phyloP scores from a whole-genome alignment of 2,888 invertebrate species.

The Maniola hyperantus region DNA sequence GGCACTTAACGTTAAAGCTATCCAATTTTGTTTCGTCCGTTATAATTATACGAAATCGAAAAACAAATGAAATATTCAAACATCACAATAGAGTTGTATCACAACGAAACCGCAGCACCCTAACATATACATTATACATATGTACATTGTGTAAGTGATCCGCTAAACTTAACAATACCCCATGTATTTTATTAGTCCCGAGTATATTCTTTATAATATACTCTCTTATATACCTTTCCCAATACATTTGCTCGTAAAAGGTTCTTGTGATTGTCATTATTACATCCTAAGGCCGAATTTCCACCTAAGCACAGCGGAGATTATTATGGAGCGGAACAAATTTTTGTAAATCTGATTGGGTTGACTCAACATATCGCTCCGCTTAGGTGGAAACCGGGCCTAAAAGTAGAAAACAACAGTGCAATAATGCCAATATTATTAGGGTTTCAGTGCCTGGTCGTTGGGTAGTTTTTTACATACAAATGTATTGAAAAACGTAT shows the following conservation, averaged over 20 bases:
- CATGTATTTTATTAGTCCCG: background rate
- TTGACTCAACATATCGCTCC: no score
- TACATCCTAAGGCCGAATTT: no score
- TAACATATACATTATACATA: background rate
- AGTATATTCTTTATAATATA: background rate
- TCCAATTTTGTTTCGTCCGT: conserved; percentile 55
- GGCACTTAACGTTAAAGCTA: conserved; percentile 60
- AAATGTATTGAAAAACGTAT: background rate
- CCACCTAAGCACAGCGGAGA: no score
- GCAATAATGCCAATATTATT: background rate
- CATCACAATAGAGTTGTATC: conserved; percentile 66
- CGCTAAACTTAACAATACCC: background rate
- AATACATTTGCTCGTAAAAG: background rate
- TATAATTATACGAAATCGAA: conserved; percentile 48
- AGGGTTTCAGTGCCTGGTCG: background rate
- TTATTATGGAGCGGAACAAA: no score
- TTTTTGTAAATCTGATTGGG: no score
- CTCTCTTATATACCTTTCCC: background rate
- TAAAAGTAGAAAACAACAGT: background rate
- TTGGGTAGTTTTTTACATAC: background rate
- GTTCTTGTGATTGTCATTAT: background rate
- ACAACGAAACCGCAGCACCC: conserved; percentile 53
- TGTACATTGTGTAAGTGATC: conserved; percentile 11
- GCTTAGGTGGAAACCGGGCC: no score
- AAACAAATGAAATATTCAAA: conserved; percentile 58